These are phyloP conservation scores for Stercorarius parasiticus DNA, from an alignment of 2,113 vertebrate species.

Conservation along the genomic window DNA sequence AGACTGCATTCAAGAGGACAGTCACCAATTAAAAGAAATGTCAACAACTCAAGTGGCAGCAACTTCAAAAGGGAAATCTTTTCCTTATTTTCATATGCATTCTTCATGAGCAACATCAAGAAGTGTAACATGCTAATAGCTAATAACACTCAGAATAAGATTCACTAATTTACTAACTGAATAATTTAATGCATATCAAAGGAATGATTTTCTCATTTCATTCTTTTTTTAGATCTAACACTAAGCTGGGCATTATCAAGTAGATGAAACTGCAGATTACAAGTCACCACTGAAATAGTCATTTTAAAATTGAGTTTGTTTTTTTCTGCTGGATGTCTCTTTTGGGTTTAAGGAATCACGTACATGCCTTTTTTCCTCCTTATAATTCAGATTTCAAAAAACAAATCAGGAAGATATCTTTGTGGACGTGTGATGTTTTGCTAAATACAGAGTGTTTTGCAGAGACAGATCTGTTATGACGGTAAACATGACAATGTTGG, in stretches of 20 bases:
- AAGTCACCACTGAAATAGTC: neutral
- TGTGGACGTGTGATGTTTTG: neutral
- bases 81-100: neutral
- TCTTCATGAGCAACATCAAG: slow-evolving; percentile 51
- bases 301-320: neutral
- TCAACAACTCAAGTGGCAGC: slow-evolving; percentile 36
- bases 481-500: neutral
- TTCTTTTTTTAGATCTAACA: slow-evolving; percentile 26
- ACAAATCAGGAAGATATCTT: neutral
- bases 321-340: neutral
- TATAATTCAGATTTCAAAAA: neutral
- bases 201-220: slow-evolving; percentile 25
- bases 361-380: neutral
- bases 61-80: slow-evolving; percentile 42
- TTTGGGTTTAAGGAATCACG: neutral
- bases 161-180: slow-evolving; percentile 47
- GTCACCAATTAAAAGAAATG: slow-evolving; percentile 43
- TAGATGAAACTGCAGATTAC: slow-evolving; percentile 1
- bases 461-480: neutral
- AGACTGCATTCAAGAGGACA: slow-evolving; percentile 7
- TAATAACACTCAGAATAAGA: slow-evolving; percentile 42
- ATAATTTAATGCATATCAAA: slow-evolving; percentile 60
- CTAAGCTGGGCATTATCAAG: neutral
- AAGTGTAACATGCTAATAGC: slow-evolving; percentile 47
- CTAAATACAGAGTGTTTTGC: neutral